A percentile compares a stretch with the other conserved stretches of the same genome.
Conservation (phyloP, 1,140 invertebrate species). For the Ips nitidus region DNA sequence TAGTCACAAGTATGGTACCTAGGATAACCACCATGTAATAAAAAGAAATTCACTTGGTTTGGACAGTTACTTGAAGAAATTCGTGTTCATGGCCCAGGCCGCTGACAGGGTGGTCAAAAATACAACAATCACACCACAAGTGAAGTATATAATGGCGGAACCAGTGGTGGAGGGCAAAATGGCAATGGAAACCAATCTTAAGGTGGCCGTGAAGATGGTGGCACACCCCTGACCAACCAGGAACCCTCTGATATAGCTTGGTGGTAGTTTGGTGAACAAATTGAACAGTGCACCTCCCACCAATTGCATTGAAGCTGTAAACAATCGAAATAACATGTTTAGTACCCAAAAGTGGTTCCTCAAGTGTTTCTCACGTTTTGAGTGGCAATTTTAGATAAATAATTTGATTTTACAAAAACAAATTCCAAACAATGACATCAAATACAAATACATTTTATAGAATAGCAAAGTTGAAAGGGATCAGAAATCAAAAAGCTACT, state of each 20-base stretch:
- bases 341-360: too few species aligned
- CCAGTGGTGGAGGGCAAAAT: constrained; percentile 21
- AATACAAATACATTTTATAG: too few species aligned
- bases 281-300: constrained; percentile 4
- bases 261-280: constrained; percentile 21
- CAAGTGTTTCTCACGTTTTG: too few species aligned
- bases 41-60: not conserved
- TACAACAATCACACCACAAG: constrained; percentile 8
- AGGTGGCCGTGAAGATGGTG: constrained; percentile 2
- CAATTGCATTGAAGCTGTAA: constrained; percentile 8
- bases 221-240: constrained; percentile 18
- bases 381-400: too few species aligned
- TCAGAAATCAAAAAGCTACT: too few species aligned
- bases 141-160: constrained; percentile 24
- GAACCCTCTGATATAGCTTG: constrained; percentile 18
- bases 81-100: not conserved
- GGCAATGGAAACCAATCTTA: constrained; percentile 16
- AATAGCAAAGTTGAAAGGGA: too few species aligned
- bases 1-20: constrained; percentile 6
- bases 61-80: constrained; percentile 22
- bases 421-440: too few species aligned
- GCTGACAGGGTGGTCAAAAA: not conserved
- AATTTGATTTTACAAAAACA: too few species aligned
- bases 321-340: not conserved
- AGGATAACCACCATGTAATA: constrained; percentile 1